Base-by-base conservation (phyloP, 2,888 invertebrate genomes). In the Oligia fasciuncula region DNA sequence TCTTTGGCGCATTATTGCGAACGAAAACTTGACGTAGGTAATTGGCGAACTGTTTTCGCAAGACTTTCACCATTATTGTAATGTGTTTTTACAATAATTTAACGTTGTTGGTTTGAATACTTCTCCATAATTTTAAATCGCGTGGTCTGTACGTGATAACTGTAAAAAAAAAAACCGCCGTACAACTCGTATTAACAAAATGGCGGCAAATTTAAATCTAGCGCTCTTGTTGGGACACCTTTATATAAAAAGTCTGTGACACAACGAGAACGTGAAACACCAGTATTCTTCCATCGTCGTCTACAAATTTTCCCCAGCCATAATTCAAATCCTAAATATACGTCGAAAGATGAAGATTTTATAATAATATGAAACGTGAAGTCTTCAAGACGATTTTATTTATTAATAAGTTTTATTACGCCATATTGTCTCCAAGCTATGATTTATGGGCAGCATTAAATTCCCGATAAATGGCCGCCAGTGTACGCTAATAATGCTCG, bases 361-460 rank as follows among this genome's bases (percentile, higher is more conserved):
- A 73, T 76, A 70, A 73, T 76, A 70, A 65, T n/a, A 72, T 85
- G 62, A 67, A 62, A 73, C 11, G 17, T 9, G 17, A 57, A 57
- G 23, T 69, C 11, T 62, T 60, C 46, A 57, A 29, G n/a, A 73
- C 9, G n/a, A 68, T 66, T 84, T 74, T 66, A 51, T 77, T 68
- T 85, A 63, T 71, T 63, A 70, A 70, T 76, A 76, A 9, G 67
- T 66, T 79, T 83, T 76, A 80, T 51, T 49, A 73, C 43, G 46
- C 57, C 51, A 68, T 78, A 79, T 75, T 69, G 65, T 79, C 54
- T 57, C 54, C 62, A 0, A 29, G 57, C 54, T 46, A 35, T 84
- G 72, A 77, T 81, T 85, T 77, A 51, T 77, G 35, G 0, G 29
- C 1, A 13, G 46, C 73, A 66, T 72, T 71, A 46, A 80, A 70